Evolutionary conservation across 2,797 vertebrate genomes (phyloP).

Genomic region (Parauchenoglanis punctatus): DNA sequence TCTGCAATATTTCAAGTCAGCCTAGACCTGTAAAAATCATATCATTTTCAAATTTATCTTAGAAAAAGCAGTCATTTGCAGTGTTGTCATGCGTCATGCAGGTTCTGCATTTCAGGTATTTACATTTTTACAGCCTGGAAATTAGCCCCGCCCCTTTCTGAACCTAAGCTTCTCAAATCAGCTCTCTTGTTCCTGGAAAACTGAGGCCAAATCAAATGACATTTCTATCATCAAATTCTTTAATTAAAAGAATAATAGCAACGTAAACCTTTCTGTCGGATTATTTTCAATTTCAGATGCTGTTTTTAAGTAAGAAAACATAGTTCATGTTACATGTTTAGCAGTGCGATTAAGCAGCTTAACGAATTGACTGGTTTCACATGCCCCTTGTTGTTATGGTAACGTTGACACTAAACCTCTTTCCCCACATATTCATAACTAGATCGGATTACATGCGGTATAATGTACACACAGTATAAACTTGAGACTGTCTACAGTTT

Average conservation of each 20-base stretch:
- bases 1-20: neutral
- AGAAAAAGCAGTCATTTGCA: neutral
- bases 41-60: neutral
- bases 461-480: neutral
- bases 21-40: neutral
- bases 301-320: neutral
- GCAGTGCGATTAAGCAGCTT: neutral
- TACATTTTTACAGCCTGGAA: neutral
- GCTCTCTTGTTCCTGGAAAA: neutral
- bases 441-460: neutral
- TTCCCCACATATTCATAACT: neutral
- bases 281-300: neutral
- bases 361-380: neutral
- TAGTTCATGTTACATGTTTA: constrained; percentile 15
- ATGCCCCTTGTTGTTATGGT: neutral
- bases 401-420: neutral
- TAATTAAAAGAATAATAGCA: neutral
- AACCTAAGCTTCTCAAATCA: neutral
- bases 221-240: neutral
- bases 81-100: neutral
- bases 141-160: neutral
- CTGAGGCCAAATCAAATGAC: neutral
- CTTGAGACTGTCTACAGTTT: neutral
- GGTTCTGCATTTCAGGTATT: neutral
- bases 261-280: neutral